Conservation (phyloP, 2,888 invertebrate genomes). For the Timandra comae region DNA sequence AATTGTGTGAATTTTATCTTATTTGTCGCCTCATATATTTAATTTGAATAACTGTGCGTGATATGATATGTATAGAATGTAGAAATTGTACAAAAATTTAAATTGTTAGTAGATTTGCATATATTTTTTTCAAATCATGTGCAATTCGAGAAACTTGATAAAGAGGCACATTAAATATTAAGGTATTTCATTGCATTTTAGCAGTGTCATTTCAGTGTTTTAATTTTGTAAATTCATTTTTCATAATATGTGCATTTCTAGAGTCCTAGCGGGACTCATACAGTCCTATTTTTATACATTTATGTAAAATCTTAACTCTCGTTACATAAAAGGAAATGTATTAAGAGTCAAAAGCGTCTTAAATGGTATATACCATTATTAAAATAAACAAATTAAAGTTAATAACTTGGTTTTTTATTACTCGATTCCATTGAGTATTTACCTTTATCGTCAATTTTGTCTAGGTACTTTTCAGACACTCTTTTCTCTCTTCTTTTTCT, state of each 20-base stretch:
- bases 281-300: slow-evolving; percentile 76
- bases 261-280: slow-evolving; percentile 61
- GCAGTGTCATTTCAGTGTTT: slow-evolving; percentile 57
- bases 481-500: background rate
- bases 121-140: slow-evolving; percentile 67
- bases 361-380: slow-evolving; percentile 65
- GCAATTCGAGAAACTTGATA: slow-evolving; percentile 57
- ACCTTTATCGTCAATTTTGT: too few species aligned
- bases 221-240: slow-evolving; percentile 67
- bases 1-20: slow-evolving; percentile 58
- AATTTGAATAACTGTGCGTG: slow-evolving; percentile 45
- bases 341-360: slow-evolving; percentile 61
- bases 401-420: slow-evolving; percentile 19
- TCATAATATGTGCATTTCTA: slow-evolving; percentile 68
- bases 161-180: slow-evolving; percentile 47
- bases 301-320: slow-evolving; percentile 70
- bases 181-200: slow-evolving; percentile 72
- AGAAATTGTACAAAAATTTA: slow-evolving; percentile 70
- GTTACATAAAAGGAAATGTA: slow-evolving; percentile 68
- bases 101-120: slow-evolving; percentile 65
- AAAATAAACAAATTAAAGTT: slow-evolving; percentile 70
- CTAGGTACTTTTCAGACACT: background rate
- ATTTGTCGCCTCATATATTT: slow-evolving; percentile 55
- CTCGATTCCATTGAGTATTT: too few species aligned
- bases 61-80: slow-evolving; percentile 52